A percentile compares a stretch with the other conserved stretches of the same genome.
Conservation (phyloP, 1,140 invertebrate species). For the Wiebesia pumilae region DNA sequence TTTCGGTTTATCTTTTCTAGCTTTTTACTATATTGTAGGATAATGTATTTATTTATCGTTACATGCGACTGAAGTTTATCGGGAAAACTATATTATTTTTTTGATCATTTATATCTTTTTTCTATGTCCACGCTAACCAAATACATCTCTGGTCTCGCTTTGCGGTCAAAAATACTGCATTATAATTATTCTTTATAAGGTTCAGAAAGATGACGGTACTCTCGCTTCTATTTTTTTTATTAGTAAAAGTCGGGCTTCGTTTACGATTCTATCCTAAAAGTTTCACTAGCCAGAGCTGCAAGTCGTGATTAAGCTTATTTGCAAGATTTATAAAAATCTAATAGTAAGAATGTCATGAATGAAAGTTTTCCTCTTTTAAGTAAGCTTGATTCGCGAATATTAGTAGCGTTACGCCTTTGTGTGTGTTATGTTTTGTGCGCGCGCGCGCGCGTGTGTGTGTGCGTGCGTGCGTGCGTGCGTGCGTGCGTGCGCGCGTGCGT, state of each 20-base stretch:
- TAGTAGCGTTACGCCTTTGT: no score
- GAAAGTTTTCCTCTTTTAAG: not conserved
- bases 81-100: slow-evolving; percentile 49
- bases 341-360: not conserved
- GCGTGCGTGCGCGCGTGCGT: no score
- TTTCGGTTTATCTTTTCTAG: slow-evolving; percentile 33
- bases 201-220: slow-evolving; percentile 62
- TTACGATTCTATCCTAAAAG: slow-evolving; percentile 45
- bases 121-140: slow-evolving; percentile 35
- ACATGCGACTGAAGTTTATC: slow-evolving; percentile 47
- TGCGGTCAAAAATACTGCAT: slow-evolving; percentile 66
- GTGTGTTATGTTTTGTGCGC: no score
- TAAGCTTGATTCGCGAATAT: no score
- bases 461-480: no score
- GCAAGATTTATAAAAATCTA: slow-evolving; percentile 37
- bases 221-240: slow-evolving; percentile 39
- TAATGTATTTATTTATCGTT: slow-evolving; percentile 53
- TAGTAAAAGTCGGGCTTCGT: slow-evolving; percentile 49
- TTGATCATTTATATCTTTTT: slow-evolving; percentile 30
- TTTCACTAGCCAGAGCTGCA: slow-evolving; percentile 28
- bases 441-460: no score
- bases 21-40: slow-evolving; percentile 44
- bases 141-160: slow-evolving; percentile 22
- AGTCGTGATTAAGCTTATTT: not conserved
- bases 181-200: slow-evolving; percentile 59